A percentile compares a stretch with the other conserved stretches of the same genome.
Conservation (phyloP, 92 coral and sea anemone genomes). For the Siderastrea siderea region DNA sequence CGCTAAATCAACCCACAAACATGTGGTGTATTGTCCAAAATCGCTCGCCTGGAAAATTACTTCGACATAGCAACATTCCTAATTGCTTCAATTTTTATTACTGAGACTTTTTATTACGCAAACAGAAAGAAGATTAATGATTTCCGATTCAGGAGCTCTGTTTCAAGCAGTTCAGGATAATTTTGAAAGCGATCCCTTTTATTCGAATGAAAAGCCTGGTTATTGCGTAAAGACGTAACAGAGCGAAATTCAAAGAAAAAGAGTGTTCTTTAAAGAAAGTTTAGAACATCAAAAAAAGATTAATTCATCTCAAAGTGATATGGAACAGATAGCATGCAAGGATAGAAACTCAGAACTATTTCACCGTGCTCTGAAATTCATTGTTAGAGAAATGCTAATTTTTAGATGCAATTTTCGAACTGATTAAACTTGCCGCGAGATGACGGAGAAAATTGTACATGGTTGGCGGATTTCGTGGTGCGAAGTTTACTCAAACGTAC, state of each 20-base stretch:
- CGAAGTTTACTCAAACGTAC: background rate
- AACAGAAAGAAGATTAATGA: background rate
- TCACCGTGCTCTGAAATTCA: background rate
- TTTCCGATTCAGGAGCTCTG: background rate
- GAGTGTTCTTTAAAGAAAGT: background rate
- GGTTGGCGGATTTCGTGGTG: constrained; percentile 18
- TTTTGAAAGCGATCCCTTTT: background rate
- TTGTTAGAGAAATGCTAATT: background rate
- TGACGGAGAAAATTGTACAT: background rate
- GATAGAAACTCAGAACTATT: background rate
- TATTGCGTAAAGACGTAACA: background rate
- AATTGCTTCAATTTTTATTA: background rate
- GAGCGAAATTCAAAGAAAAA: background rate
- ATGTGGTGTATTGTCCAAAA: constrained; percentile 63
- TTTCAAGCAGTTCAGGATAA: background rate
- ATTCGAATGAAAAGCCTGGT: background rate
- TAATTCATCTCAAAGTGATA: background rate
- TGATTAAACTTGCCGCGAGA: background rate
- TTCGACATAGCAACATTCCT: constrained; percentile 35
- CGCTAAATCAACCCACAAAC: constrained; percentile 29
- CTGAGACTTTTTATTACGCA: background rate
- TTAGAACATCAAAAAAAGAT: background rate
- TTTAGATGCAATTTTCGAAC: background rate
- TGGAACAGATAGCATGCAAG: background rate
- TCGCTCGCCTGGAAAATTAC: constrained; percentile 51